Percentiles rank a stretch among this genome's conserved stretches.
These are phyloP conservation scores for Diadophis punctatus DNA, from an alignment of 2,113 vertebrate genomes.

Conservation along the genomic window DNA sequence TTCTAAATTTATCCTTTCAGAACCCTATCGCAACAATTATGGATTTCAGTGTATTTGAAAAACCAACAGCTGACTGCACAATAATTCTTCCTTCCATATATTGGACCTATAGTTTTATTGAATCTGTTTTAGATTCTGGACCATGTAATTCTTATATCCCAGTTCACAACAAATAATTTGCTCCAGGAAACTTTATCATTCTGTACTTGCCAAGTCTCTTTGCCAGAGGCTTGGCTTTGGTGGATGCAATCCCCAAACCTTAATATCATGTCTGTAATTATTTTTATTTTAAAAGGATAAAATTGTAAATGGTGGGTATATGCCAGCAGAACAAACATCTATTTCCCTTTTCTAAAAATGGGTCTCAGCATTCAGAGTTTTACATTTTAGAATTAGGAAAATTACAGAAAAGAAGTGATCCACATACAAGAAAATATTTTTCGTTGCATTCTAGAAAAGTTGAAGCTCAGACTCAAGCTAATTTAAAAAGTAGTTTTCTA, in stretches of 20 bases:
- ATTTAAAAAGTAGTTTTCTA: neutral
- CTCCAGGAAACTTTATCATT: neutral
- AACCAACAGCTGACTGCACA: neutral
- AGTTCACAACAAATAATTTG: neutral
- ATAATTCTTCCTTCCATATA: neutral
- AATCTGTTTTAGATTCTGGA: conserved; percentile 7
- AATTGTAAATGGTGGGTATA: neutral
- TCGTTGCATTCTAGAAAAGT: neutral
- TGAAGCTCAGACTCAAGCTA: neutral
- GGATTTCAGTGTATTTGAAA: neutral
- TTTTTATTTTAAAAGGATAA: neutral
- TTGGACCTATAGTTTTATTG: conserved; percentile 6
- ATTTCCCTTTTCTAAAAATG: neutral
- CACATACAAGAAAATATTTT: neutral
- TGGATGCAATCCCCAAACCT: neutral
- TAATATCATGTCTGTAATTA: neutral
- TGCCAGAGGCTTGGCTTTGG: neutral
- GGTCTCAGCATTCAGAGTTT: neutral
- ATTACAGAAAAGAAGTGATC: neutral
- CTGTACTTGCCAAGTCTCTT: neutral
- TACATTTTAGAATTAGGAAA: neutral
- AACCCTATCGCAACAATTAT: neutral
- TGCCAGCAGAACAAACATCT: neutral
- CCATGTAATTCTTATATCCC: neutral
- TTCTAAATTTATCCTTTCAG: neutral